Evolutionary conservation across 2,797 vertebrate species (phyloP).

Genomic region (Anguilla anguilla): DNA sequence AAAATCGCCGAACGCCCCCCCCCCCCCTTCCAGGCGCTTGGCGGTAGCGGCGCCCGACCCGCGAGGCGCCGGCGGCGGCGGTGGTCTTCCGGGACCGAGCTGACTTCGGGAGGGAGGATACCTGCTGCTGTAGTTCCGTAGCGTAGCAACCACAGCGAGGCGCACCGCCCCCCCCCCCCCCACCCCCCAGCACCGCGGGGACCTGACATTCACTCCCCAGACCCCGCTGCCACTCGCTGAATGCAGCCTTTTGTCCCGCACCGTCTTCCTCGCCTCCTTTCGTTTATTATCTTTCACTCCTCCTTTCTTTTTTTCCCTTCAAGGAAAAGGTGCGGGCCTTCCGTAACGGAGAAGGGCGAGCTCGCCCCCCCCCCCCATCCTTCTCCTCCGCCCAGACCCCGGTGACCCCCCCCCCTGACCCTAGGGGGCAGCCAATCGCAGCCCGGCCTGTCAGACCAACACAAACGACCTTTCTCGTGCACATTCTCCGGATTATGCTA

Average conservation of each 20-base stretch:
- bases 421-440: neutral
- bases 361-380: neutral
- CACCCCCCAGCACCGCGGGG: constrained; percentile 41
- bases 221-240: constrained; percentile 37
- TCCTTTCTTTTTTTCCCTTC: neutral
- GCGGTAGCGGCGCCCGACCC: constrained; percentile 1
- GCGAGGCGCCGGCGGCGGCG: neutral
- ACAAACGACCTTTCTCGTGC: neutral
- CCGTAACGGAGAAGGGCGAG: neutral
- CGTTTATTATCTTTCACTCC: constrained; percentile 13
- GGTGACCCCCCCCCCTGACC: neutral
- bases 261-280: constrained; percentile 42
- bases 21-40: neutral
- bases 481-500: neutral
- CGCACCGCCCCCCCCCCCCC: constrained; percentile 31
- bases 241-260: constrained; percentile 45
- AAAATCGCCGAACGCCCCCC: neutral
- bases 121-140: constrained; percentile 14
- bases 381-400: neutral
- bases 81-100: constrained; percentile 25
- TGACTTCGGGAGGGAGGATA: constrained; percentile 29
- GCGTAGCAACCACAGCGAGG: constrained; percentile 55
- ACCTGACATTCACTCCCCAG: constrained; percentile 57
- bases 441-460: neutral
- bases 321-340: neutral